Evolutionary conservation across 2,888 invertebrate genomes (phyloP), one percentile per base, ranked within the genome.

Genomic region (Coelinius sp.): DNA sequence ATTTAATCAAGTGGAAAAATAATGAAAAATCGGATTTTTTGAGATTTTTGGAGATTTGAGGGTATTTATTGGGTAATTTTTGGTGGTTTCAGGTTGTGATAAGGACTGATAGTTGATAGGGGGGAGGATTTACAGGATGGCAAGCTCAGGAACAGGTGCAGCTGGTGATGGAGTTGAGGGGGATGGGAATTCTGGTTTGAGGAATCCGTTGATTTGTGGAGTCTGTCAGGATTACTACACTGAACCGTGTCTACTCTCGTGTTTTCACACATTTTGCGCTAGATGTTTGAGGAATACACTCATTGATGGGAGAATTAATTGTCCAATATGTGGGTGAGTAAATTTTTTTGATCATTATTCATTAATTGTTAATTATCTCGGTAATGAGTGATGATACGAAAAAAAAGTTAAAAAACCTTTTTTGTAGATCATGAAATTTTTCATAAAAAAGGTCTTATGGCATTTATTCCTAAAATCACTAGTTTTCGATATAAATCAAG

Each of bases 261-360:
- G 93, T 84, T 93, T 91, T 83, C 93, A 93, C 84, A 92, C 92
- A 56, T 93, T 93, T 86, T 93, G 93, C 86, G 89, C 91, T 27
- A 88, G 91, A 73, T 93, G 93, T 85, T 85, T 93, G 73, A 89
- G 91, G 63, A 92, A 91, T 52, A 88, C 91, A 74, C 90, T 91
- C 74, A 89, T 90, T 67, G 92, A 93, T 81, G 89, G 90, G 67
- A 90, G 91, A 80, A 86, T 93, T 74, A 86, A 89, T 68, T 93
- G 93, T 85, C 93, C 92, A 17, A 89, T 92, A 75, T 93, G 93
- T 89, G 91, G 93, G 92, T 92, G 86, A 82, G 70, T n/a, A n/a
- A n/a, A n/a, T n/a, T n/a, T n/a, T n/a, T 73, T 69, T n/a, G n/a
- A n/a, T n/a, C n/a, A 73, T 52, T 20, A 8, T 7, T 17, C 4